Evolutionary conservation across 92 coral and sea anemone genomes (phyloP).

Genomic region (Nematostella vectensis): DNA sequence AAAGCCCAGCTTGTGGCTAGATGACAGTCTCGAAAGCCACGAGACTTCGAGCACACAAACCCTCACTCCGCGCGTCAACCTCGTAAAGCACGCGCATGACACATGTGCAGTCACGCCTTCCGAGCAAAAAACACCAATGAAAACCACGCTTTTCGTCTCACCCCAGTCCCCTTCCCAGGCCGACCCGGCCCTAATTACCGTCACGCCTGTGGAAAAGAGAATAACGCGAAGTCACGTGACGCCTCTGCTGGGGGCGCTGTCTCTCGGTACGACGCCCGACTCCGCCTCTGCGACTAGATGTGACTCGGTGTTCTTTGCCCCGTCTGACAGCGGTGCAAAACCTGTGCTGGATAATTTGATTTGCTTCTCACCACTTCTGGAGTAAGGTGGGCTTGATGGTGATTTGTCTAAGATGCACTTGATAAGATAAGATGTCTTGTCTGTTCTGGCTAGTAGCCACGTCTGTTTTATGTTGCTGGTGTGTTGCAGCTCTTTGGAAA

Average conservation of each 20-base stretch:
- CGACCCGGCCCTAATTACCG: conserved; percentile 26
- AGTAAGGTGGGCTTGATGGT: conserved; percentile 2
- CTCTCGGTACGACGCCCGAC: conserved; percentile 26
- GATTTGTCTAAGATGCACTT: too few species aligned
- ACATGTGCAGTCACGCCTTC: not conserved
- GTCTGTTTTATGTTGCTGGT: too few species aligned
- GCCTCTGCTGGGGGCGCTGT: conserved; percentile 27
- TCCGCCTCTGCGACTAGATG: conserved; percentile 24
- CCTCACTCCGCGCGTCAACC: too few species aligned
- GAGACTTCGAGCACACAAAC: not conserved
- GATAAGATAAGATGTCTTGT: too few species aligned
- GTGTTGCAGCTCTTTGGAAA: too few species aligned
- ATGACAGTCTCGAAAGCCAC: not conserved
- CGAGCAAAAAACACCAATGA: conserved; percentile 13
- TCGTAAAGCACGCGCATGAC: conserved; percentile 26
- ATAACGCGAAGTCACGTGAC: conserved; percentile 9
- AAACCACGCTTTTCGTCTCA: conserved; percentile 52
- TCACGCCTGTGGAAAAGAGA: conserved; percentile 16
- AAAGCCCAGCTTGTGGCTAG: too few species aligned
- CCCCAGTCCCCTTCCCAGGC: conserved; percentile 15
- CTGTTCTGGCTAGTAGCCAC: too few species aligned
- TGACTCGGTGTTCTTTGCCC: conserved; percentile 80
- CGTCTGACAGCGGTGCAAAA: not conserved
- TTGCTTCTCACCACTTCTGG: conserved; percentile 43
- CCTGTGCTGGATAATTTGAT: conserved; percentile 38